A percentile compares a stretch with the other conserved stretches of the same genome.
phyloP scores from a whole-genome alignment of 2,888 invertebrate genomes.

The Xestia c-nigrum region DNA sequence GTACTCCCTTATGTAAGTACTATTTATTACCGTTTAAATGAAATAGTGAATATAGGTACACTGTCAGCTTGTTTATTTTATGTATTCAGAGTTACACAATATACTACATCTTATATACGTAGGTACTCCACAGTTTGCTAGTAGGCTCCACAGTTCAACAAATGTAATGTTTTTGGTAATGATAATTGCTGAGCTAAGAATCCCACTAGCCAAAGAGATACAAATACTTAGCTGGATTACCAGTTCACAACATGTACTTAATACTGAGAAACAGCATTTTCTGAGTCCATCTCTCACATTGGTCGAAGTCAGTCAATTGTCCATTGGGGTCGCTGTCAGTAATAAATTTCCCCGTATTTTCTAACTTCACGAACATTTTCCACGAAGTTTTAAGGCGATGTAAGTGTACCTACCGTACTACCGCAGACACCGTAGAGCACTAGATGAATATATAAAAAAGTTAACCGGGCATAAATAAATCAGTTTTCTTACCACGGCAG shows the following conservation, averaged over 20 bases:
- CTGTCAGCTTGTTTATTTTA: background rate
- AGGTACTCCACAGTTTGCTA: background rate
- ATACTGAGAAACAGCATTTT: too few species aligned
- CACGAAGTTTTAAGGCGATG: background rate
- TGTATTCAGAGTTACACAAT: too few species aligned
- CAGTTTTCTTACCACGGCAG: conserved; percentile 91
- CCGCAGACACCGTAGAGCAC: too few species aligned
- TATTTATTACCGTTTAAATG: background rate
- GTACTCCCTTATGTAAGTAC: background rate
- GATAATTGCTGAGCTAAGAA: background rate
- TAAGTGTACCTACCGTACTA: background rate
- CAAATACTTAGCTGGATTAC: background rate
- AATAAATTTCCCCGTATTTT: background rate
- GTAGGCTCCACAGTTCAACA: background rate
- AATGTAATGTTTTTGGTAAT: background rate
- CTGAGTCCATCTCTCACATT: background rate
- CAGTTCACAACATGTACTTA: background rate
- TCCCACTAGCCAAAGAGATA: background rate
- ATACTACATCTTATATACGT: background rate
- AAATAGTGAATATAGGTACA: background rate
- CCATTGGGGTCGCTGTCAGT: background rate
- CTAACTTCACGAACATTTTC: background rate
- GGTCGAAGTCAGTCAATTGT: background rate
- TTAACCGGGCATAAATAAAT: background rate
- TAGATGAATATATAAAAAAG: too few species aligned